Percentiles rank a stretch among this genome's conserved stretches.
These are phyloP conservation scores for Drosophila demipolita DNA, from an alignment of 2,888 invertebrate species.

Conservation along the genomic window DNA sequence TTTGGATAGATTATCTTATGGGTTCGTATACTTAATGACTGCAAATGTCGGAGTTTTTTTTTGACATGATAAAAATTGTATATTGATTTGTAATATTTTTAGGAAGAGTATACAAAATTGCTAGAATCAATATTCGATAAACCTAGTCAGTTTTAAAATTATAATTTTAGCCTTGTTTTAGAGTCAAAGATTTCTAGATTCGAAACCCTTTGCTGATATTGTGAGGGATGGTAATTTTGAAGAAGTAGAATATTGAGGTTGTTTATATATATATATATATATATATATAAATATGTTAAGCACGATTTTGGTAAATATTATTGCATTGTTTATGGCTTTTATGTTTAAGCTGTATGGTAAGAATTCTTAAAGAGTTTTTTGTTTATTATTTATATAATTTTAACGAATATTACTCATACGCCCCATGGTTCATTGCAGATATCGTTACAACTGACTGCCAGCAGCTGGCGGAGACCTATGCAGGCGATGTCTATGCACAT, in stretches of 20 bases:
- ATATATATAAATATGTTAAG: neutral
- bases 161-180: neutral
- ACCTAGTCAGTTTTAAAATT: neutral
- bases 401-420: conserved; percentile 1
- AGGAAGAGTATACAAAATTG: neutral
- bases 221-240: neutral
- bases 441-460: conserved; percentile 74
- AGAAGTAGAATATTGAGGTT: neutral
- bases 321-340: neutral
- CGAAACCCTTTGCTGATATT: neutral
- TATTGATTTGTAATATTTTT: neutral
- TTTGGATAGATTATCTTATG: conserved; percentile 83
- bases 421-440: conserved; percentile 52
- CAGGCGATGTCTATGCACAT: conserved; percentile 78
- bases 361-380: neutral
- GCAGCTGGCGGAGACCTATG: conserved; percentile 68
- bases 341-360: neutral
- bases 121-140: neutral
- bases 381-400: neutral
- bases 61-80: neutral
- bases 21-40: conserved; percentile 64
- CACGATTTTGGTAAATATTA: neutral
- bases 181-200: neutral
- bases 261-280: neutral
- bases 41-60: neutral